phyloP scores from a whole-genome alignment of 1,140 invertebrate genomes.

The Heterodera carotae region DNA sequence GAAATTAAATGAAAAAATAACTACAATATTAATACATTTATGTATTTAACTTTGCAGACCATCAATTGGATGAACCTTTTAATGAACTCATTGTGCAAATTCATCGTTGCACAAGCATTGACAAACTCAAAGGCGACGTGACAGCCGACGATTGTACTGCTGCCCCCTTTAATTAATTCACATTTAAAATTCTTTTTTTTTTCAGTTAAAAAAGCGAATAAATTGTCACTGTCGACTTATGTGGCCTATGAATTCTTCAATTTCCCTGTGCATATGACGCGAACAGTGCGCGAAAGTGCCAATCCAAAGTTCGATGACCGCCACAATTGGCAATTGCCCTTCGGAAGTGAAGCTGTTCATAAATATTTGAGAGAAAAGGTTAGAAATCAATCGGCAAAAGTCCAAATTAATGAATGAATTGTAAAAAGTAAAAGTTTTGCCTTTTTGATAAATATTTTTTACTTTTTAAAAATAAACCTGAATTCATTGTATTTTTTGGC shows the following conservation, averaged over 20 bases:
- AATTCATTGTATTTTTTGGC: neutral
- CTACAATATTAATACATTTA: too few relatives aligned
- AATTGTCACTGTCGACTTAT: slow-evolving; percentile 27
- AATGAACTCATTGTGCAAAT: slow-evolving; percentile 48
- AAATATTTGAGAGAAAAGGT: slow-evolving; percentile 45
- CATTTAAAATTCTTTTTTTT: neutral
- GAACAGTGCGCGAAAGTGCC: slow-evolving; percentile 18
- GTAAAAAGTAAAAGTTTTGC: too few relatives aligned
- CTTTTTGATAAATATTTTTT: too few relatives aligned
- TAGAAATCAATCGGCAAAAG: neutral
- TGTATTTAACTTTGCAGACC: too few relatives aligned
- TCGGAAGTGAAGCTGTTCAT: slow-evolving; percentile 42
- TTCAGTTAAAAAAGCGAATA: slow-evolving; percentile 5
- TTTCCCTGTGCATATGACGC: slow-evolving; percentile 47
- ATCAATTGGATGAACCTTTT: slow-evolving; percentile 12
- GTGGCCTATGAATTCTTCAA: slow-evolving; percentile 55
- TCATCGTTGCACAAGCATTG: slow-evolving; percentile 41
- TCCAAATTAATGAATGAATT: neutral
- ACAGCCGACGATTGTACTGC: neutral
- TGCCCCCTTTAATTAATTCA: neutral
- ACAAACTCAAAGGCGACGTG: slow-evolving; percentile 28
- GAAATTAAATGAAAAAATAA: too few relatives aligned
- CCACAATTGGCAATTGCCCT: slow-evolving; percentile 41
- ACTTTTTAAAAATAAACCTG: too few relatives aligned
- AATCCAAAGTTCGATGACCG: slow-evolving; percentile 46